These are phyloP conservation scores for Mactra quadrangularis DNA, from an alignment of 1,140 invertebrate species.

Conservation along the genomic window DNA sequence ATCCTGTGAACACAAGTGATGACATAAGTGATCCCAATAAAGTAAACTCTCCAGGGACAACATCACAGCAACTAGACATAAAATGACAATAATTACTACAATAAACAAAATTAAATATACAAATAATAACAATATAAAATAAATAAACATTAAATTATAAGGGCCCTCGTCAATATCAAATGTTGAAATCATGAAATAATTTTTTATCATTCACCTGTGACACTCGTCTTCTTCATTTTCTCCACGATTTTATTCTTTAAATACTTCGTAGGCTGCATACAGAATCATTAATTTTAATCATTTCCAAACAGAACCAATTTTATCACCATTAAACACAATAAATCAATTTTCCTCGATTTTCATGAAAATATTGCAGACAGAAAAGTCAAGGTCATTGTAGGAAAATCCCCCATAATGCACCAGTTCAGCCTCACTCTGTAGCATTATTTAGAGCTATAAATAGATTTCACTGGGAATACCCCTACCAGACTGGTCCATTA, in stretches of 20 bases:
- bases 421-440: conserved; percentile 46
- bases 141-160: too few species aligned
- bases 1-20: too few species aligned
- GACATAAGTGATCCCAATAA: too few species aligned
- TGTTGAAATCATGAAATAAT: too few species aligned
- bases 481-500: conserved; percentile 4
- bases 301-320: conserved; percentile 38
- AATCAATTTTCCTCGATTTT: background rate
- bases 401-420: conserved; percentile 61
- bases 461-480: conserved; percentile 36
- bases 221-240: conserved; percentile 56
- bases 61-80: too few species aligned
- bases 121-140: too few species aligned
- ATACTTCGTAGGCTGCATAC: conserved; percentile 59
- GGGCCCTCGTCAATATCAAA: too few species aligned
- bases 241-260: conserved; percentile 51
- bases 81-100: too few species aligned
- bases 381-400: conserved; percentile 24
- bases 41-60: too few species aligned
- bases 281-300: conserved; percentile 34
- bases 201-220: conserved; percentile 49
- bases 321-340: conserved; percentile 5
- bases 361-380: conserved; percentile 7
- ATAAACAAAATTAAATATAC: too few species aligned
- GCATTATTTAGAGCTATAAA: conserved; percentile 16